Conservation (phyloP, 1,140 invertebrate species). For the Sarcophaga bullata region DNA sequence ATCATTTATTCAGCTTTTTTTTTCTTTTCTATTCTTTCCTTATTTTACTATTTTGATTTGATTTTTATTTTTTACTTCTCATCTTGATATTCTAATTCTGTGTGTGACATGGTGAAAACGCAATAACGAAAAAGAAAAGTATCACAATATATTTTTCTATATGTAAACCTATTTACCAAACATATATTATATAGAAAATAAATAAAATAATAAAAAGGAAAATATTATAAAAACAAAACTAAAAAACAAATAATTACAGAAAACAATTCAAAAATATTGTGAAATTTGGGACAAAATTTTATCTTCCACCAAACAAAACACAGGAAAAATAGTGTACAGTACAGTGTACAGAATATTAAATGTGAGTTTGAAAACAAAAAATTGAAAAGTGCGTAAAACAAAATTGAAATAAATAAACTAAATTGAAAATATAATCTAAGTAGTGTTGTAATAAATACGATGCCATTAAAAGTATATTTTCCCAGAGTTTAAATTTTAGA, state of each 20-base stretch:
- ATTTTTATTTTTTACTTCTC: too few relatives aligned
- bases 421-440: too few relatives aligned
- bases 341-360: not conserved
- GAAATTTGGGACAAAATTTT: slow-evolving; percentile 35
- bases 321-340: not conserved
- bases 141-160: not conserved
- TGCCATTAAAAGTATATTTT: too few relatives aligned
- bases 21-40: too few relatives aligned
- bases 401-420: not conserved
- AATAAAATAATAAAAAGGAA: not conserved
- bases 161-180: not conserved
- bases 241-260: not conserved
- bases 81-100: too few relatives aligned
- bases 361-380: not conserved
- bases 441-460: too few relatives aligned
- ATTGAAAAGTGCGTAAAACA: not conserved
- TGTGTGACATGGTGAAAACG: not conserved
- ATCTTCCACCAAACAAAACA: not conserved
- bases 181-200: not conserved
- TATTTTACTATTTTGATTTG: too few relatives aligned
- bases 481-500: too few relatives aligned
- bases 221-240: slow-evolving; percentile 1
- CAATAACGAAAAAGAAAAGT: not conserved
- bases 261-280: slow-evolving; percentile 17
- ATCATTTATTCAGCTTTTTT: too few relatives aligned